phyloP scores from a whole-genome alignment of 2,797 vertebrate genomes.

The Coccyzus lansbergi region DNA sequence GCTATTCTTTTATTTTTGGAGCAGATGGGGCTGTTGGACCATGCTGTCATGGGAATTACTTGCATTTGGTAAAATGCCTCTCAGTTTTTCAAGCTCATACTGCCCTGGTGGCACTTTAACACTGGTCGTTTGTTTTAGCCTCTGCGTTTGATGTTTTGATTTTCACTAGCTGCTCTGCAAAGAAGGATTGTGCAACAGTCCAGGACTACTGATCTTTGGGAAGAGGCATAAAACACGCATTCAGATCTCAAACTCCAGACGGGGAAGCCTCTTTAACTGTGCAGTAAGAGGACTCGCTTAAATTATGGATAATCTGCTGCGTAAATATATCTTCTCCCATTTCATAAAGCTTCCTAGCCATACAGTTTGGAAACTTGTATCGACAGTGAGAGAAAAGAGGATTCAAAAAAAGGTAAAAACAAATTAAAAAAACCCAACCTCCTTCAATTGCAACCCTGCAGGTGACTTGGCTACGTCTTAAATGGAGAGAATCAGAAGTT shows the following conservation, averaged over 20 bases:
- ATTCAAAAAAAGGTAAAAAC: slow-evolving; percentile 70
- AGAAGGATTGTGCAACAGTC: slow-evolving; percentile 14
- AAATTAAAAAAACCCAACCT: not conserved
- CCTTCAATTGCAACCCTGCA: not conserved
- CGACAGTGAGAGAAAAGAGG: slow-evolving; percentile 39
- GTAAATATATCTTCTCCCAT: slow-evolving; percentile 49
- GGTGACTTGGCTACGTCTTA: not conserved
- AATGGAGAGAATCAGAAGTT: not conserved
- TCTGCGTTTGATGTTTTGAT: slow-evolving; percentile 23
- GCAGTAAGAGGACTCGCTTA: slow-evolving; percentile 7
- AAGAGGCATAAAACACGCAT: not conserved
- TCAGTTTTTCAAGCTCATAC: not conserved
- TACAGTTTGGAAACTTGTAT: slow-evolving; percentile 53
- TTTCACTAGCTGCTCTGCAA: slow-evolving; percentile 40
- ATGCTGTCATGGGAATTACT: slow-evolving; percentile 33
- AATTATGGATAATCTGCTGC: slow-evolving; percentile 71
- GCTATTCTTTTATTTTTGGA: slow-evolving; percentile 43
- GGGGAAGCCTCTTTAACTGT: not conserved
- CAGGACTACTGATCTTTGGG: not conserved
- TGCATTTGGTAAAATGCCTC: slow-evolving; percentile 53
- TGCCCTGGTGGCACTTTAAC: slow-evolving; percentile 43
- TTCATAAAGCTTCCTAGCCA: slow-evolving; percentile 66
- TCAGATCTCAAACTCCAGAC: not conserved
- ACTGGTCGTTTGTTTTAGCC: slow-evolving; percentile 48
- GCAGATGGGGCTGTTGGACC: slow-evolving; percentile 41